Evolutionary conservation across 2,797 vertebrate genomes (phyloP).

Genomic region (Macropus fuliginosus): DNA sequence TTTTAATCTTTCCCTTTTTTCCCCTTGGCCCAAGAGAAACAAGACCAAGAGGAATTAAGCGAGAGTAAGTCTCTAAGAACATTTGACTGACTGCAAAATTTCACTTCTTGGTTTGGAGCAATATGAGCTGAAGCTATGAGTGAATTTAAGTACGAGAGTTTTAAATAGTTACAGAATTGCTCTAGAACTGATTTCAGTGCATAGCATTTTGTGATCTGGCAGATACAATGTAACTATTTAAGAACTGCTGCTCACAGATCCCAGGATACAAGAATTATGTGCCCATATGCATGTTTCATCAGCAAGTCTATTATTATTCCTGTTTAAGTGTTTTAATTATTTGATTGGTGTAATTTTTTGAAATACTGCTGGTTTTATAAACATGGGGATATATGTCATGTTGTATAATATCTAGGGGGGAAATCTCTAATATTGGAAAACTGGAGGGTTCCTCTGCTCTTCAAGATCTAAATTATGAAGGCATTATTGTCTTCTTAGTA

Average conservation of each 20-base stretch:
- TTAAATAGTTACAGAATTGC: not conserved
- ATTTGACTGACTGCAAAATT: not conserved
- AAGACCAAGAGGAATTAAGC: conserved; percentile 3
- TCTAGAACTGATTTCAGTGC: not conserved
- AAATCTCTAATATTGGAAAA: conserved; percentile 38
- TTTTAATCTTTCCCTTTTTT: not conserved
- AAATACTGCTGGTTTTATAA: conserved; percentile 55
- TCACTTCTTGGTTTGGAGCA: not conserved
- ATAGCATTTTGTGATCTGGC: not conserved
- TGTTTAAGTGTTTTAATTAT: conserved; percentile 41
- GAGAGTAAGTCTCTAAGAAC: conserved; percentile 9
- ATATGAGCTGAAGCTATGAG: not conserved
- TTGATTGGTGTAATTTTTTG: conserved; percentile 55
- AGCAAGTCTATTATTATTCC: conserved; percentile 30
- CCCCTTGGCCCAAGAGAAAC: not conserved
- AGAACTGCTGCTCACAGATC: not conserved
- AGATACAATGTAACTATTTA: conserved; percentile 10
- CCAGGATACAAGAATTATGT: not conserved
- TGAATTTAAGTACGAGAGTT: not conserved
- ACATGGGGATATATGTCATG: conserved; percentile 46
- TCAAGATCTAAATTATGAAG: conserved; percentile 13
- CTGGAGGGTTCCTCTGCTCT: conserved; percentile 23
- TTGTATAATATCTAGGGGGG: conserved; percentile 21
- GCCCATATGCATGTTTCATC: conserved; percentile 47
- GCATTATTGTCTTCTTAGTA: not conserved